Base-by-base conservation (phyloP, 2,113 vertebrate genomes). In the Oostethus manadensis region DNA sequence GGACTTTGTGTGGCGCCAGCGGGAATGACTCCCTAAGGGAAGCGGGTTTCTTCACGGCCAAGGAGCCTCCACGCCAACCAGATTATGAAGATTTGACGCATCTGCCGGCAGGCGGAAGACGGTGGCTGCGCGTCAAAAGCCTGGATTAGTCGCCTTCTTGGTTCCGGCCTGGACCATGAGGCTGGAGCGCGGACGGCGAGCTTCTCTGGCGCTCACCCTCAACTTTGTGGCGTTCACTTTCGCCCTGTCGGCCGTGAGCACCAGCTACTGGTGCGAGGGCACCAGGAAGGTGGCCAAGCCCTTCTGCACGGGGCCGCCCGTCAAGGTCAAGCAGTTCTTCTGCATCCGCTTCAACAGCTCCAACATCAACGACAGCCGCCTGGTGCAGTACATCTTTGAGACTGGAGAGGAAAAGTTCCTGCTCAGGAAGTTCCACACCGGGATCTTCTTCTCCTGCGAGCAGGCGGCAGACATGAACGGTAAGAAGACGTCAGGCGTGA, bases 201-300 rank as follows among this genome's bases (percentile, higher is more conserved):
- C 85, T 23, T 91, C 89, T 9, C 87, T 92, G 76, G 90, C 91
- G 0, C 88, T 97, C 62, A 89, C 87, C 0, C 90, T 94, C 68
- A 86, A 89, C 72, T 82, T 91, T 33, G 82, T 95, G 55, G 92
- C 93, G 1, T 85, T 98, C 7, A 66, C 78, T 16, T 91, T 95
- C 71, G 93, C 93, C 17, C 53, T 96, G 33, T 90, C 90, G 0
- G 92, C 94, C 0, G 78, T 95, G 63, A 87, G 88, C 62, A 98
- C 93, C 89, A 95, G 89, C 68, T 91, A 94, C 86, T 95, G 96
- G 95, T 96, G 94, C 0, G 87, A 95, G 65, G 94, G 94, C 1
- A 93, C 86, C 0, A 80, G 91, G 51, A 92, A 92, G 83, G 93
- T 94, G 29, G 83, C 89, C 56, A 96, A 97, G 61, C 92, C 93